A percentile compares a stretch with the other conserved stretches of the same genome.
phyloP scores from a whole-genome alignment of 2,113 vertebrate species.

The Calidris pygmaea region DNA sequence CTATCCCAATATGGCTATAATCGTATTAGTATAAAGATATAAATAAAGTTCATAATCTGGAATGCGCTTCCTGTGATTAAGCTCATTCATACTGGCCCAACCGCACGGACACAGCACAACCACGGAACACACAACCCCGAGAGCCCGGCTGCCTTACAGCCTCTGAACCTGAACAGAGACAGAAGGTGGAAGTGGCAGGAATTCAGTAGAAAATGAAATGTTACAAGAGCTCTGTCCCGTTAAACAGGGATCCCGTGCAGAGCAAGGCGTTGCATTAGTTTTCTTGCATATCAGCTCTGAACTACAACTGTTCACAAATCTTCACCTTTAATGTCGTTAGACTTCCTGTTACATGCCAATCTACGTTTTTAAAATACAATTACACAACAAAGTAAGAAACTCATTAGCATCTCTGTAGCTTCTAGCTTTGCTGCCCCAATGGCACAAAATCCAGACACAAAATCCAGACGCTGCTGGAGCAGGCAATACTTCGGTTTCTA shows the following conservation, averaged over 20 bases:
- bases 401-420: background rate
- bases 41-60: background rate
- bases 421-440: background rate
- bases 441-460: background rate
- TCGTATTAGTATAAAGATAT: background rate
- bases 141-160: background rate
- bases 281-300: background rate
- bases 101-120: background rate
- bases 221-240: background rate
- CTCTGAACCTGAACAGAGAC: background rate
- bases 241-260: background rate
- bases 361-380: background rate
- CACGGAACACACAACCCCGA: background rate
- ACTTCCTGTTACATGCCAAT: background rate
- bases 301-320: background rate
- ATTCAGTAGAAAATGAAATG: background rate
- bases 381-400: background rate
- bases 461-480: background rate
- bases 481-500: accelerated
- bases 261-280: background rate
- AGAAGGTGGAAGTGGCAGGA: background rate
- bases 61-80: background rate
- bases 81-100: background rate
- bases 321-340: background rate
- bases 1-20: background rate